Base-by-base conservation (phyloP, 2,797 vertebrate genomes). In the Xenops minutus region DNA sequence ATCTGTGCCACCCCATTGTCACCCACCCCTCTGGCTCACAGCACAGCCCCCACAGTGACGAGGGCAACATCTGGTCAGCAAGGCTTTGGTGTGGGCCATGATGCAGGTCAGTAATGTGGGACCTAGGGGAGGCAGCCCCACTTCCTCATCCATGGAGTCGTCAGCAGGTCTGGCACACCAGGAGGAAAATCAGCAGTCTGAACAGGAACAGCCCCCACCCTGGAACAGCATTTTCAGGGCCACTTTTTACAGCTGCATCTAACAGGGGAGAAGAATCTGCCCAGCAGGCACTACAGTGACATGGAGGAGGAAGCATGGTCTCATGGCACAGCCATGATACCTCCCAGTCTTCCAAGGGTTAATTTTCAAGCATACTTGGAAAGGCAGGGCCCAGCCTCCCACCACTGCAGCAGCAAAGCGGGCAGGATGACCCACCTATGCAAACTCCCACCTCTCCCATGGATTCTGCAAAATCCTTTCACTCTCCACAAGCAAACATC, bases 21-120 rank as follows among this genome's bases (percentile, higher is more conserved):
- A 84, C 32, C 67, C 4, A 2, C 23, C 41, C 43, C 67, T 51
- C 64, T 1, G 5, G 69, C 67, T 75, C 74, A 64, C n/a, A 3
- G 49, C 1, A 0, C 2, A 1, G 24, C 19, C 55, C 39, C 56
- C 32, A 62, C 2, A 0, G 55, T 34, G 43, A 55, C 1, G 0
- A 83, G 82, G 85, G 54, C 88, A 94, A 51, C 85, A 93, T 14
- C 84, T 95, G 74, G n/a, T 20, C 1, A 0, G 56, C 82, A 79
- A 77, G 58, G 37, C 48, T 64, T 6, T 20, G 16, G 27, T 24
- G 43, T 0, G 0, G 58, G 58, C 9, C 12, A 39, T 1, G 26
- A 48, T 4, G 49, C 21, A 8, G 39, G 46, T n/a, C 69, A 49
- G 75, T 0, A 34, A 23, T 6, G 68, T 15, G 12, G 39, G 61